A percentile compares a stretch with the other conserved stretches of the same genome.
phyloP scores from a whole-genome alignment of 1,140 invertebrate species.

The Scylla paramamosain region DNA sequence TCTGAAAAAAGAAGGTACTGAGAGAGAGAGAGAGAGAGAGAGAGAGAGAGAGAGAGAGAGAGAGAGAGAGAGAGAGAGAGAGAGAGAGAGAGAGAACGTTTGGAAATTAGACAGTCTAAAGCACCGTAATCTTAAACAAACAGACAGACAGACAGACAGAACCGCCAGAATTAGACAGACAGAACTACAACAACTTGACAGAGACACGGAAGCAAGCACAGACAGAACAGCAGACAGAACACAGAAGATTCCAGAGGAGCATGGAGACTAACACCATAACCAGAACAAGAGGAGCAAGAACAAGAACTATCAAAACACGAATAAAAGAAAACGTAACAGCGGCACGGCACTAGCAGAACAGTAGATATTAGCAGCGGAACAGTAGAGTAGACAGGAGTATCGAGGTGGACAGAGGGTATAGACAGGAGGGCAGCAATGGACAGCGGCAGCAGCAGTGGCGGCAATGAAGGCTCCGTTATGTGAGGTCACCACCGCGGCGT shows the following conservation, averaged over 20 bases:
- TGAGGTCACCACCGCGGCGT: not conserved
- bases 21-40: slow-evolving; percentile 20
- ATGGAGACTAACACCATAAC: too few relatives aligned
- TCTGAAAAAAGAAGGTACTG: not conserved
- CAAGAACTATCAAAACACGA: too few relatives aligned
- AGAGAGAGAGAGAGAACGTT: not conserved
- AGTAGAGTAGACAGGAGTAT: too few relatives aligned
- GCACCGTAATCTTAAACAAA: not conserved
- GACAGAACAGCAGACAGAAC: too few relatives aligned
- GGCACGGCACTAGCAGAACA: too few relatives aligned
- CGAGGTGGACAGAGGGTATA: not conserved
- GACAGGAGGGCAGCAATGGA: not conserved
- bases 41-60: slow-evolving; percentile 20
- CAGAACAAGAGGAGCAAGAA: too few relatives aligned
- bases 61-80: slow-evolving; percentile 20
- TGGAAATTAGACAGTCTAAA: not conserved
- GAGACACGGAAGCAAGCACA: too few relatives aligned
- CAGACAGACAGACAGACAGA: not conserved
- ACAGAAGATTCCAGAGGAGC: too few relatives aligned
- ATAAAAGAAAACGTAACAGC: too few relatives aligned
- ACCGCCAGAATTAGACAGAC: not conserved
- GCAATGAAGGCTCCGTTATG: not conserved
- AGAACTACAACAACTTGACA: not conserved
- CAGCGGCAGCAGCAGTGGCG: not conserved
- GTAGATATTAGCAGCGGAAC: too few relatives aligned